phyloP scores from a whole-genome alignment of 2,797 vertebrate genomes.

The Acanthurus lineatus region DNA sequence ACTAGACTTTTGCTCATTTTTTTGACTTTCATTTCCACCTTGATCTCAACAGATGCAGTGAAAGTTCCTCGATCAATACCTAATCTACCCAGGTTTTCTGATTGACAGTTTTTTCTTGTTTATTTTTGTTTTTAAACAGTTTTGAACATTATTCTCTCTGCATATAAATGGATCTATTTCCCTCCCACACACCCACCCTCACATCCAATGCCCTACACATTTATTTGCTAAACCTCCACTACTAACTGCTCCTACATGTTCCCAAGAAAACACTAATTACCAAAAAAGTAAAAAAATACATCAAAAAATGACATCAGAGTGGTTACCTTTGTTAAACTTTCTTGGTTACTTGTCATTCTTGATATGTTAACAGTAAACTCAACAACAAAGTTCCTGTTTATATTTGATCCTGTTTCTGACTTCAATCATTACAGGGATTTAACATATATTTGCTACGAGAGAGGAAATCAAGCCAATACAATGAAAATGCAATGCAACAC shows the following conservation, averaged over 20 bases:
- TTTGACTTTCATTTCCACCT: neutral
- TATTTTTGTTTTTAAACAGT: neutral
- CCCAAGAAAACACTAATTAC: neutral
- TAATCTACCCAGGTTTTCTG: neutral
- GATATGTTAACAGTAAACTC: neutral
- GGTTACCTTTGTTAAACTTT: neutral
- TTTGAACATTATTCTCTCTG: neutral
- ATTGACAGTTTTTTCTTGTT: neutral
- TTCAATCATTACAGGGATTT: neutral
- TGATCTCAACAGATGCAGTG: neutral
- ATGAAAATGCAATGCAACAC: neutral
- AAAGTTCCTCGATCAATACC: neutral
- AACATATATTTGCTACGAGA: neutral
- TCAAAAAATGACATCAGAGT: neutral
- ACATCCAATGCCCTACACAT: too few relatives aligned
- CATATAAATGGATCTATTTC: slow-evolving; percentile 1
- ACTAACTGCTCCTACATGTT: neutral
- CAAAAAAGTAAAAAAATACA: neutral
- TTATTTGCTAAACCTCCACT: neutral
- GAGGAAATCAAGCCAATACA: neutral
- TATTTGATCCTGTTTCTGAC: neutral
- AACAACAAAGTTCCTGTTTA: neutral
- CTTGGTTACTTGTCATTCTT: neutral
- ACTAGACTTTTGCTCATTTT: neutral
- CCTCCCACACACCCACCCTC: neutral